These are phyloP conservation scores for Trichomycterus rosablanca DNA, from an alignment of 2,113 vertebrate genomes.

Conservation along the genomic window DNA sequence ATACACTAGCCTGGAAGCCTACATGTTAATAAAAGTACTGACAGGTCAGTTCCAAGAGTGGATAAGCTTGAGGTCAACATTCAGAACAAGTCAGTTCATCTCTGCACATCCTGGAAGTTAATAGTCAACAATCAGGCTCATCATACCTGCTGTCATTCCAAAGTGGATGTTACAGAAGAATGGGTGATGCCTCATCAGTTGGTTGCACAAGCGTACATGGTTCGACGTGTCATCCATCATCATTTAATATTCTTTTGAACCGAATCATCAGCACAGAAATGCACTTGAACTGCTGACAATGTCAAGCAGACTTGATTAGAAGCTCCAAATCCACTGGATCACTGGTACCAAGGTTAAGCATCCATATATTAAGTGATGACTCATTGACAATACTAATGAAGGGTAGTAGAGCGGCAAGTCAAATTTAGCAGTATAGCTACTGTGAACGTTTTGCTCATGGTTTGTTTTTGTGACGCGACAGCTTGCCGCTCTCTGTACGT, in stretches of 20 bases:
- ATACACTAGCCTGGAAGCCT: background rate
- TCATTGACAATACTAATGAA: too few species aligned
- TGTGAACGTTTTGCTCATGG: too few species aligned
- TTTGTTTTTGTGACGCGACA: too few species aligned
- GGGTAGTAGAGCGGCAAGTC: too few species aligned
- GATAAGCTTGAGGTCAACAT: too few species aligned
- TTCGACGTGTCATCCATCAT: conserved; percentile 12
- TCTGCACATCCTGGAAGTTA: conserved; percentile 17
- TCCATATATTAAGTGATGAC: background rate
- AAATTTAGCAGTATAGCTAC: too few species aligned
- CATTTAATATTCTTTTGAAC: background rate
- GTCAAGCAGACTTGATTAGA: conserved; percentile 20
- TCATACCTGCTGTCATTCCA: background rate
- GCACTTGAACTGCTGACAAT: conserved; percentile 22
- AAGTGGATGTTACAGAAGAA: background rate
- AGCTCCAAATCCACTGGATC: conserved; percentile 10
- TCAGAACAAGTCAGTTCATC: too few species aligned
- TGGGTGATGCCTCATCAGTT: background rate
- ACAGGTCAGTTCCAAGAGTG: too few species aligned
- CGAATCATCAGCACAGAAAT: conserved; percentile 10
- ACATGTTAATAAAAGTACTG: conserved; percentile 20
- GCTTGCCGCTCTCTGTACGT: too few species aligned
- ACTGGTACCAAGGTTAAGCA: conserved; percentile 3
- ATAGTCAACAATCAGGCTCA: conserved; percentile 4
- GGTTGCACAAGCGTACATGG: background rate